Percentiles rank a stretch among this genome's conserved stretches.
These are phyloP conservation scores for Amblyteles armatorius DNA, from an alignment of 2,888 invertebrate genomes.

Conservation along the genomic window DNA sequence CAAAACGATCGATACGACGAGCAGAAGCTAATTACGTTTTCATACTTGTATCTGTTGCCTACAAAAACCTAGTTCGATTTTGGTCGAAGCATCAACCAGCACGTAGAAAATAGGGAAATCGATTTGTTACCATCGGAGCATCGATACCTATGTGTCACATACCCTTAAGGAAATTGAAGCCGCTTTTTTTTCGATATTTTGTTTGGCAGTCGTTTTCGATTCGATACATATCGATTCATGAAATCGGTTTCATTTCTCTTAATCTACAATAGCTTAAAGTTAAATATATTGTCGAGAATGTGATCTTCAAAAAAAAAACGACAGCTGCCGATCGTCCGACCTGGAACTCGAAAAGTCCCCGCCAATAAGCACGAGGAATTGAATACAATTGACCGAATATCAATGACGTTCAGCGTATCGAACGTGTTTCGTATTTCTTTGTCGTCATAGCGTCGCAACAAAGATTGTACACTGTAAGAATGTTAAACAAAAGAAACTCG, in stretches of 20 bases:
- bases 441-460: slow-evolving; percentile 9
- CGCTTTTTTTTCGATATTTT: neutral
- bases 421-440: slow-evolving; percentile 24
- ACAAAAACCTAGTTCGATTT: no score
- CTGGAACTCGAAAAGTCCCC: slow-evolving; percentile 7
- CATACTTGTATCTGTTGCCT: no score
- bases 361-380: slow-evolving; percentile 24
- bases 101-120: no score
- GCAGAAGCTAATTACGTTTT: no score
- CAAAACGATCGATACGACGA: no score
- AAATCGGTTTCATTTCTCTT: neutral
- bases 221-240: neutral
- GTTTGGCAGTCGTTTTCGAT: neutral
- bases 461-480: slow-evolving; percentile 28
- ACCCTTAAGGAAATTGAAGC: neutral
- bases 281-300: no score
- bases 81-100: no score
- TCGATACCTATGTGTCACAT: no score
- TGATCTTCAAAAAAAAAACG: neutral
- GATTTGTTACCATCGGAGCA: no score
- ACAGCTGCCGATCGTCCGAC: neutral
- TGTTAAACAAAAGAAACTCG: slow-evolving; percentile 26
- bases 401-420: neutral
- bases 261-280: neutral
- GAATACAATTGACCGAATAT: slow-evolving; percentile 19